Evolutionary conservation across 2,113 vertebrate species (phyloP).

Genomic region (Hypocryptadius cinnamomeus): DNA sequence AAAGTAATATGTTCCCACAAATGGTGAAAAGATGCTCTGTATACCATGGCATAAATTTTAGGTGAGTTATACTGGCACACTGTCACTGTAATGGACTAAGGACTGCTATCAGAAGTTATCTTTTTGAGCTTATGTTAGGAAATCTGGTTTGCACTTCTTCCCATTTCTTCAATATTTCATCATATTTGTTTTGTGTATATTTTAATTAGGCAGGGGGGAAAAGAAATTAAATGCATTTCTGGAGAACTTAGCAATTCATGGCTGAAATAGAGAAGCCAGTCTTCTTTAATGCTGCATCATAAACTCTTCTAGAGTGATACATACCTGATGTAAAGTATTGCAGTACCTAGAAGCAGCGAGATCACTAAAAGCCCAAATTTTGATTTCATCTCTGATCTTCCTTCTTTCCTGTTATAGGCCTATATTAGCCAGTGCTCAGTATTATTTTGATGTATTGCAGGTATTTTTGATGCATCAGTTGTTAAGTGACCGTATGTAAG

Average conservation of each 20-base stretch:
- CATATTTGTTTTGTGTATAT: not conserved
- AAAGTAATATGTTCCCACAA: not conserved
- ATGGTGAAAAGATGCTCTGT: not conserved
- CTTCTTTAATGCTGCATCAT: not conserved
- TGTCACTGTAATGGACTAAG: not conserved
- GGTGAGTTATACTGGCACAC: not conserved
- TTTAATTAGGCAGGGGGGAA: not conserved
- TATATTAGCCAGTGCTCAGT: not conserved
- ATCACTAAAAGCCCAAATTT: not conserved
- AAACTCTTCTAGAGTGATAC: not conserved
- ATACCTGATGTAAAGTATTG: not conserved
- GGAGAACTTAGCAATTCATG: not conserved
- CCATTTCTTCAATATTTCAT: not conserved
- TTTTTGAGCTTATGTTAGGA: not conserved
- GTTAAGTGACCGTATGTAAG: conserved; percentile 23
- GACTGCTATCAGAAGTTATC: not conserved
- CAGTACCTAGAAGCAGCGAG: not conserved
- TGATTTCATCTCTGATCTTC: not conserved
- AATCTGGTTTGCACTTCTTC: not conserved
- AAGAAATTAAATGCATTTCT: not conserved
- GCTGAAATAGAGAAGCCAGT: not conserved
- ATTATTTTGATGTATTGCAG: conserved; percentile 28
- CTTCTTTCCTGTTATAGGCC: not conserved
- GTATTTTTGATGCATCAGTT: not conserved
- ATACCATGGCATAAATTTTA: not conserved